Evolutionary conservation across 2,888 invertebrate genomes (phyloP).

Genomic region (Marronus borbonicus): DNA sequence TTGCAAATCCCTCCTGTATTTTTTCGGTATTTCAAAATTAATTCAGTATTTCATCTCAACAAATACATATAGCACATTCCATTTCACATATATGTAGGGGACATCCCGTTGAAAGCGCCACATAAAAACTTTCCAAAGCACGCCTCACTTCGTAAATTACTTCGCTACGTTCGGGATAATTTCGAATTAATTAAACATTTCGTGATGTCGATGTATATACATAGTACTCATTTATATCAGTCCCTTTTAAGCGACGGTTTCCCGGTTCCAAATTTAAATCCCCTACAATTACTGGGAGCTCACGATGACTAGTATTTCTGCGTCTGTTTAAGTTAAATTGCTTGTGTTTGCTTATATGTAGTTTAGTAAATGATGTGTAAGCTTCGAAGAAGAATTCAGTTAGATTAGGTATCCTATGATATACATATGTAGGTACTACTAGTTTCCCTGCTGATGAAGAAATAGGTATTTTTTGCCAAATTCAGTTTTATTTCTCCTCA

Average conservation of each 20-base stretch:
- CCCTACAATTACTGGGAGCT: constrained; percentile 39
- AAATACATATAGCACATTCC: background rate
- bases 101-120: background rate
- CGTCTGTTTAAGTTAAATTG: constrained; percentile 24
- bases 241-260: constrained; percentile 17
- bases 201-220: constrained; percentile 35
- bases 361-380: constrained; percentile 20
- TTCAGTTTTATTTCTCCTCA: too few relatives aligned
- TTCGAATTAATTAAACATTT: constrained; percentile 41
- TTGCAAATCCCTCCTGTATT: background rate
- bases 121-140: constrained; percentile 28
- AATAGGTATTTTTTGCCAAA: too few relatives aligned
- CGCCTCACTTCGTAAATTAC: constrained; percentile 21
- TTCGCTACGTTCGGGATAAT: constrained; percentile 31
- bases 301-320: constrained; percentile 22
- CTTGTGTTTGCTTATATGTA: background rate
- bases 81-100: background rate
- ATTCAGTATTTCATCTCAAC: background rate
- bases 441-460: too few relatives aligned
- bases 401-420: background rate
- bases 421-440: too few relatives aligned
- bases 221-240: constrained; percentile 37
- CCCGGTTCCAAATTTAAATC: constrained; percentile 21
- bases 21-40: background rate
- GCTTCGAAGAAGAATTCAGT: constrained; percentile 9